Evolutionary conservation across 2,113 vertebrate species (phyloP).

Genomic region (Forbesichthys papilliferus): DNA sequence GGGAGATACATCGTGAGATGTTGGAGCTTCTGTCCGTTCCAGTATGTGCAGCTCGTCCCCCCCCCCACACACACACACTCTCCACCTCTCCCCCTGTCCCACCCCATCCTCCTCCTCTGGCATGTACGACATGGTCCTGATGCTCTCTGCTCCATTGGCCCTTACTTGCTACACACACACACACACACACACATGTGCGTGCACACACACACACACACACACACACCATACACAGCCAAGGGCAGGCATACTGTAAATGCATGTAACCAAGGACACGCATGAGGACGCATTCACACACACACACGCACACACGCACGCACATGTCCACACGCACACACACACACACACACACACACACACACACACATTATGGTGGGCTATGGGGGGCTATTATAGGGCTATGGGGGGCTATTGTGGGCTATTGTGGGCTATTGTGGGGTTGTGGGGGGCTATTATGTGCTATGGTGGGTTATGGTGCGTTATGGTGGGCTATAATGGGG

Average conservation of each 20-base stretch:
- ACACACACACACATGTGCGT: conserved; percentile 4
- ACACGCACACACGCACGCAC: not conserved
- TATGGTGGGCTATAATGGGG: too few relatives aligned
- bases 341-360: conserved; percentile 26
- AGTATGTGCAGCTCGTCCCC: accelerated
- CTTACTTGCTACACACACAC: conserved; percentile 1
- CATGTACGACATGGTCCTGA: conserved; percentile 43
- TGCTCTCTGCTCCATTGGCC: conserved; percentile 28
- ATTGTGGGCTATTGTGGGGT: not conserved
- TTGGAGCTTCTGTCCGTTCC: too few relatives aligned
- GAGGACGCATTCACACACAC: not conserved
- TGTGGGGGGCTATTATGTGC: too few relatives aligned
- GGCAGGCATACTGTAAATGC: not conserved
- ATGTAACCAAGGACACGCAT: not conserved
- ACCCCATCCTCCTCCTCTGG: conserved; percentile 7
- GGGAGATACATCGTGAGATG: too few relatives aligned
- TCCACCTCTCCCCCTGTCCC: not conserved
- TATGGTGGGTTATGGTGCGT: too few relatives aligned
- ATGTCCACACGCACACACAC: conserved; percentile 11
- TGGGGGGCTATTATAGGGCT: conserved; percentile 28
- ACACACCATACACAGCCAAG: conserved; percentile 5
- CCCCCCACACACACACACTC: not conserved
- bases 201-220: conserved; percentile 6
- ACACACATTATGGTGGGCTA: conserved; percentile 49
- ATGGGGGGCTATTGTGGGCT: not conserved